Percentiles rank a stretch among this genome's conserved stretches.
phyloP scores from a whole-genome alignment of 2,888 invertebrate genomes.

The Drosophila nr. medialis region DNA sequence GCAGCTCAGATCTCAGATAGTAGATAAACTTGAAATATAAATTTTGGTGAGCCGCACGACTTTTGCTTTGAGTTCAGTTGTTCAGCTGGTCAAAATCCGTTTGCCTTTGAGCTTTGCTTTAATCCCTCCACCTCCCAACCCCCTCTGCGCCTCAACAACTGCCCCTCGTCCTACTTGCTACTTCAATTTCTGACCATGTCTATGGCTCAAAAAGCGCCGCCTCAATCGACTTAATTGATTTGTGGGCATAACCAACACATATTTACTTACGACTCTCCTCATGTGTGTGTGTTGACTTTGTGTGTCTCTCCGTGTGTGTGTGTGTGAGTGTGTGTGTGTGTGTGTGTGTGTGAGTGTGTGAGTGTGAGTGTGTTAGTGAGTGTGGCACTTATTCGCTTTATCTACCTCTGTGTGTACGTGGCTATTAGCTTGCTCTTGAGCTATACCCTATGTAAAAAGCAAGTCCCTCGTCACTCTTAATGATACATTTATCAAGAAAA shows the following conservation, averaged over 20 bases:
- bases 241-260: constrained; percentile 80
- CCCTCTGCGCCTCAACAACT: neutral
- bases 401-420: constrained; percentile 28
- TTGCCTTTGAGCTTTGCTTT: constrained; percentile 48
- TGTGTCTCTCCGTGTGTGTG: constrained; percentile 21
- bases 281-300: constrained; percentile 64
- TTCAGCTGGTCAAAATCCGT: constrained; percentile 29
- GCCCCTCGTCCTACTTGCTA: too few species aligned
- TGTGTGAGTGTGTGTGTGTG: neutral
- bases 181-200: constrained; percentile 7
- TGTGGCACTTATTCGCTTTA: constrained; percentile 38
- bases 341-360: constrained; percentile 24
- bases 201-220: constrained; percentile 55
- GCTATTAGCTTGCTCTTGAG: constrained; percentile 68
- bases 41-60: constrained; percentile 23
- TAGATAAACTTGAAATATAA: neutral
- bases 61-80: constrained; percentile 22
- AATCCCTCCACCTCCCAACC: neutral
- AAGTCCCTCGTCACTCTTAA: constrained; percentile 3
- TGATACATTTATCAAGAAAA: neutral
- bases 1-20: neutral
- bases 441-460: constrained; percentile 21
- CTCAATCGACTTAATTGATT: constrained; percentile 83
- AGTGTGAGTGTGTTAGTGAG: constrained; percentile 26
- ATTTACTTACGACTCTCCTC: constrained; percentile 52